Evolutionary conservation across 64 coral and sea anemone genomes (phyloP).

Genomic region (Montipora capricornis): DNA sequence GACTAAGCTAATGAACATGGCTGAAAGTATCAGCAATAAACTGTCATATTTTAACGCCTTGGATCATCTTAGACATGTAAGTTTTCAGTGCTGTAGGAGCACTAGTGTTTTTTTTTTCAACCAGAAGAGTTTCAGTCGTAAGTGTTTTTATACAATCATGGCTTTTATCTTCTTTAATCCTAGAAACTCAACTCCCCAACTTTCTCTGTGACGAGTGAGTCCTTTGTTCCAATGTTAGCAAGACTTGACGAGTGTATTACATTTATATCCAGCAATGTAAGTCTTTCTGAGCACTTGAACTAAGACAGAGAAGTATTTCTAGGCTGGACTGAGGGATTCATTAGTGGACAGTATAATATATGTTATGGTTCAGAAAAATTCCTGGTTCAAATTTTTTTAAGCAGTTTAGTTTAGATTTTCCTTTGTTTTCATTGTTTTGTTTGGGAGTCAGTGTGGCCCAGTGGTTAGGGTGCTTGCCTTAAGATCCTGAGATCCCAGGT

Average conservation of each 20-base stretch:
- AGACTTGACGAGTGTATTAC: constrained; percentile 96
- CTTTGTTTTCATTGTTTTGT: no score
- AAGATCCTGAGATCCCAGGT: no score
- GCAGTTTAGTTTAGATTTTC: no score
- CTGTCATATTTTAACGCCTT: constrained; percentile 93
- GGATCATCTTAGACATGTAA: constrained; percentile 97
- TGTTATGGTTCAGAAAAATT: no score
- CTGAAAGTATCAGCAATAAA: constrained; percentile 98
- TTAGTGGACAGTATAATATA: no score
- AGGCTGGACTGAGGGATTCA: no score
- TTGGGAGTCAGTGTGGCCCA: no score
- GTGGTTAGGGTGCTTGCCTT: no score
- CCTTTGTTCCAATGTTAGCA: constrained; percentile 97
- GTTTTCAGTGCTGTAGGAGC: neutral
- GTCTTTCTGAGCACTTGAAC: neutral
- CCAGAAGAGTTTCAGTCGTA: neutral
- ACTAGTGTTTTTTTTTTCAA: no score
- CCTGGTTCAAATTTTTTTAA: no score
- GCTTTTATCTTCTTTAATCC: constrained; percentile 6
- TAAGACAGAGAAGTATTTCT: no score
- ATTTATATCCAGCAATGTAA: constrained; percentile 99
- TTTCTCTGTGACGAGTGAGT: constrained; percentile 95
- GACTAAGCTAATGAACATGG: constrained; percentile 98
- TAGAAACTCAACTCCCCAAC: constrained; percentile 98
- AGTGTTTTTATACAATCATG: neutral